These are phyloP conservation scores for Astropecten irregularis DNA, from an alignment of 53 echinoderm and acorn worm species.

Conservation along the genomic window DNA sequence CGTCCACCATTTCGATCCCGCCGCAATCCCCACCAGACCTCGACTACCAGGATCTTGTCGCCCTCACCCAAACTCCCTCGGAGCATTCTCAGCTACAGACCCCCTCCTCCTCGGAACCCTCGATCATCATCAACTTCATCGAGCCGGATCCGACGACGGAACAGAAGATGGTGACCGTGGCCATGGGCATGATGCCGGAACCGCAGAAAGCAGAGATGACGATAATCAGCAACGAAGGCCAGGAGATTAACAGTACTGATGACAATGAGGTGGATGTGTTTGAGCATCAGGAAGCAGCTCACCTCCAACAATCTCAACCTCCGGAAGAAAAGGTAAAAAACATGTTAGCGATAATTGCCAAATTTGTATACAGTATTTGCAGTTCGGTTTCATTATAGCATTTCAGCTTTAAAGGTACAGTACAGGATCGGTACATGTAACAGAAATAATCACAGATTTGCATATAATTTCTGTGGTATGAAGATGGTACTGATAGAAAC, in stretches of 20 bases:
- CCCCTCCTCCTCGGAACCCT: not conserved
- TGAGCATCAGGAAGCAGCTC: constrained; percentile 50
- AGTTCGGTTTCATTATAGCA: no score
- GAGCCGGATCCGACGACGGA: not conserved
- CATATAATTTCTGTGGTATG: no score
- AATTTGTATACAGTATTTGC: no score
- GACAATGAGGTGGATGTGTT: not conserved
- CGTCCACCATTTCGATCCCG: constrained; percentile 35
- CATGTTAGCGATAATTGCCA: no score
- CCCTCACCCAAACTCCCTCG: not conserved
- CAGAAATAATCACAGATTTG: no score
- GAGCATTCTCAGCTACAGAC: not conserved
- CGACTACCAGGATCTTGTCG: constrained; percentile 24
- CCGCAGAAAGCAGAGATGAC: constrained; percentile 44
- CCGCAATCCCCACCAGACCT: constrained; percentile 42
- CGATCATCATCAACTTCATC: not conserved
- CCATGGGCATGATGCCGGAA: constrained; percentile 32
- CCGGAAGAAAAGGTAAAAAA: no score
- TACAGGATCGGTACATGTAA: no score
- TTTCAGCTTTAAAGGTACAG: no score
- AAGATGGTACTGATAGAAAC: no score
- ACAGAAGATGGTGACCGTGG: constrained; percentile 47
- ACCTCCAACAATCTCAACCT: not conserved
- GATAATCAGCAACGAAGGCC: not conserved
- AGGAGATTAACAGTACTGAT: constrained; percentile 17